phyloP scores from a whole-genome alignment of 2,888 invertebrate genomes.

The Hyposoter dolosus region DNA sequence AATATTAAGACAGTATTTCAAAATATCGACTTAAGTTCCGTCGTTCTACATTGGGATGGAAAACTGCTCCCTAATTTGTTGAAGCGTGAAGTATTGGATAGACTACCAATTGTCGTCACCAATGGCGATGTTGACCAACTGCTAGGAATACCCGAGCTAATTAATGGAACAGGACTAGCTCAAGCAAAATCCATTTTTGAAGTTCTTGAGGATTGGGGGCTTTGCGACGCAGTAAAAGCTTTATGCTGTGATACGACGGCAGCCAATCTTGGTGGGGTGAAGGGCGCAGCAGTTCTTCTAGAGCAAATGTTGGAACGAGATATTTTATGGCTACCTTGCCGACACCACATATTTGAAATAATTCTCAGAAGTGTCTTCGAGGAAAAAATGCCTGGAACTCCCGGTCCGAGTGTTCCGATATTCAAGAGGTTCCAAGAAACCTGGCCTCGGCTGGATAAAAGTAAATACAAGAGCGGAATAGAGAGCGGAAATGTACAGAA shows the following conservation, averaged over 20 bases:
- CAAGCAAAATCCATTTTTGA: conserved; percentile 35
- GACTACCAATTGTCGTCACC: conserved; percentile 26
- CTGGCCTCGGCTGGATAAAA: conserved; percentile 16
- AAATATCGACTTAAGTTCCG: not conserved
- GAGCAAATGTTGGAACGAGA: conserved; percentile 33
- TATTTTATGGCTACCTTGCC: conserved; percentile 28
- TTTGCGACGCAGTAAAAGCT: conserved; percentile 21
- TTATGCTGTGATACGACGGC: conserved; percentile 39
- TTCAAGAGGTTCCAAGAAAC: conserved; percentile 21
- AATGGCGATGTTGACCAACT: conserved; percentile 26
- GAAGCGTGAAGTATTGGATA: conserved; percentile 19
- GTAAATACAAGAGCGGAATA: conserved; percentile 9
- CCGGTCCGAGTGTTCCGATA: conserved; percentile 17
- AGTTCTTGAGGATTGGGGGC: not conserved
- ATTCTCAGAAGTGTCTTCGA: conserved; percentile 24
- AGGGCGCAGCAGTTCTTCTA: conserved; percentile 24
- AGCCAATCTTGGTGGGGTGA: conserved; percentile 18
- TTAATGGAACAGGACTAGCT: conserved; percentile 28
- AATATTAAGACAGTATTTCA: conserved; percentile 21
- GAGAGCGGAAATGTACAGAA: conserved; percentile 1
- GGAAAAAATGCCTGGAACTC: conserved; percentile 14
- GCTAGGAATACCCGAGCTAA: conserved; percentile 26
- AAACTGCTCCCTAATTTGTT: conserved; percentile 27
- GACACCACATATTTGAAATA: conserved; percentile 37
- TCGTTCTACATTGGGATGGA: conserved; percentile 18